Evolutionary conservation across 2,888 invertebrate genomes (phyloP).

Genomic region (Erannis defoliaria): DNA sequence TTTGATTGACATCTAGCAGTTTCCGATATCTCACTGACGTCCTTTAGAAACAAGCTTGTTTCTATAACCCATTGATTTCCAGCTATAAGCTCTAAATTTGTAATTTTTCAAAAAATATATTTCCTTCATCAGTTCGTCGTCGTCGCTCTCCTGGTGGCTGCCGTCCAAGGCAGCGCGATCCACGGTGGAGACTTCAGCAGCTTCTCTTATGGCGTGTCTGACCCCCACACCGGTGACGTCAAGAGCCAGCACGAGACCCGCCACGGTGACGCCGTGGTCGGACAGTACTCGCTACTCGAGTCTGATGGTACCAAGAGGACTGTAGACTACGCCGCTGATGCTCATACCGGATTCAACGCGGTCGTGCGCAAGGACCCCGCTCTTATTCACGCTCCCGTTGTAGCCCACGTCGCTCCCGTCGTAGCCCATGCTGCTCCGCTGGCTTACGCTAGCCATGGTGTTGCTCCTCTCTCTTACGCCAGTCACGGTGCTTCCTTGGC

Average conservation of each 20-base stretch:
- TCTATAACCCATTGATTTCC: too few relatives aligned
- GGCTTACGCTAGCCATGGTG: conserved; percentile 50
- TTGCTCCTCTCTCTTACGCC: conserved; percentile 47
- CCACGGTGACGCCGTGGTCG: conserved; percentile 88
- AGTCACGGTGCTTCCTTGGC: conserved; percentile 53
- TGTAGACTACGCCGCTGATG: conserved; percentile 87
- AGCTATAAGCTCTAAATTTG: too few relatives aligned
- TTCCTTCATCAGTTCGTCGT: conserved; percentile 72
- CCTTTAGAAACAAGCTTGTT: too few relatives aligned
- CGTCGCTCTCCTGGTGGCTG: conserved; percentile 78
- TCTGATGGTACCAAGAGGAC: conserved; percentile 88
- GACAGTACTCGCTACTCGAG: conserved; percentile 82
- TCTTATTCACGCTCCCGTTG: conserved; percentile 60
- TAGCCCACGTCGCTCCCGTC: conserved; percentile 57
- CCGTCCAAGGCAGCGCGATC: conserved; percentile 74
- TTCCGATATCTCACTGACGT: too few relatives aligned
- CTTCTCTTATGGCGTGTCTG: conserved; percentile 81
- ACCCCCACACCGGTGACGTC: conserved; percentile 82
- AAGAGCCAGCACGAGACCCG: conserved; percentile 88
- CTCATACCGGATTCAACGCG: conserved; percentile 86
- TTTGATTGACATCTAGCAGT: too few relatives aligned
- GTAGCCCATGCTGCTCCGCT: conserved; percentile 58
- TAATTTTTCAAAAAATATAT: neutral
- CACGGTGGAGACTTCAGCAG: conserved; percentile 76
- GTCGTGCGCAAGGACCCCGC: conserved; percentile 83